A percentile compares a stretch with the other conserved stretches of the same genome.
These are phyloP conservation scores for Stomorhina lunata DNA, from an alignment of 2,888 invertebrate genomes.

Conservation along the genomic window DNA sequence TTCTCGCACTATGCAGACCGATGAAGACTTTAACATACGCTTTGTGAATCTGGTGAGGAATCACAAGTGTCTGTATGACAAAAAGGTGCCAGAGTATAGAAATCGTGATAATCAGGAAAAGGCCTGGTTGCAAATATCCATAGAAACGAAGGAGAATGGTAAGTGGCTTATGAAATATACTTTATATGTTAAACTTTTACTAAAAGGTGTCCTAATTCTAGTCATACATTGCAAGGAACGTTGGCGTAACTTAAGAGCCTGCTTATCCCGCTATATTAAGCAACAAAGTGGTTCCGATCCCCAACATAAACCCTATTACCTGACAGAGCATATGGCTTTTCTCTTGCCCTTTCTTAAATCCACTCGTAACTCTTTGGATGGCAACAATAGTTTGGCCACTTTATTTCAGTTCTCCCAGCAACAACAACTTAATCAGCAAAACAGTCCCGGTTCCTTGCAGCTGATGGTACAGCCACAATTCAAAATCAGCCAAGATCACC, in stretches of 20 bases:
- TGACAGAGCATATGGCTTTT: constrained; percentile 80
- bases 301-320: constrained; percentile 80
- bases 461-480: constrained; percentile 47
- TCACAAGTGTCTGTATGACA: constrained; percentile 81
- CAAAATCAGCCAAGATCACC: constrained; percentile 55
- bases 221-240: constrained; percentile 80
- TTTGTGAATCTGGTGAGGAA: constrained; percentile 81
- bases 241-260: constrained; percentile 80
- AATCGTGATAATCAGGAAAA: constrained; percentile 80
- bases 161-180: constrained; percentile 56
- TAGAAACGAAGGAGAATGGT: constrained; percentile 79
- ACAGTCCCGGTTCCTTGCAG: constrained; percentile 34
- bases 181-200: neutral
- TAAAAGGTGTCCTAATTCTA: constrained; percentile 53
- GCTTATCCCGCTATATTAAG: constrained; percentile 78
- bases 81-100: constrained; percentile 80
- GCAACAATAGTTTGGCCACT: constrained; percentile 71
- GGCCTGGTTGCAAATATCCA: constrained; percentile 78
- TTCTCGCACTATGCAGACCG: constrained; percentile 79
- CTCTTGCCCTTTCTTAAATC: constrained; percentile 79
- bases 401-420: constrained; percentile 72
- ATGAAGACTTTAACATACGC: constrained; percentile 79
- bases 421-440: constrained; percentile 50
- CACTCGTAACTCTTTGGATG: constrained; percentile 75
- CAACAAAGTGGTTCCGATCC: constrained; percentile 78